These are phyloP conservation scores for Tenebrosternarchus preto DNA, from an alignment of 2,113 vertebrate species.

Conservation along the genomic window DNA sequence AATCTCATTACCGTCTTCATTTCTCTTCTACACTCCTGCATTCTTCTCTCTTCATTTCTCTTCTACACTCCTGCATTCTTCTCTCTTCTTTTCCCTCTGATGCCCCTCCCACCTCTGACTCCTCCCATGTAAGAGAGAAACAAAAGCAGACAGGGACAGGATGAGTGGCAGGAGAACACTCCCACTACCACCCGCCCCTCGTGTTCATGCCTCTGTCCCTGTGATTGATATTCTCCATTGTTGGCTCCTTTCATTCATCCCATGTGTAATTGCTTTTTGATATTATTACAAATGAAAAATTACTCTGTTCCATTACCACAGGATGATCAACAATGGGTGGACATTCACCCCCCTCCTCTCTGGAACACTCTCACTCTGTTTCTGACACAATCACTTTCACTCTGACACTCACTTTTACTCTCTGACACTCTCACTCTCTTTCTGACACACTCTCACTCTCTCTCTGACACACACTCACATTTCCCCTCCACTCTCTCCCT, in stretches of 20 bases:
- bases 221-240: constrained; percentile 75
- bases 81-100: constrained; percentile 9
- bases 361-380: background rate
- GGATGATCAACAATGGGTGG: constrained; percentile 68
- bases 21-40: background rate
- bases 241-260: constrained; percentile 72
- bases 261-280: constrained; percentile 76
- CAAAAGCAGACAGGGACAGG: no score
- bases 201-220: constrained; percentile 45
- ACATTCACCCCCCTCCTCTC: constrained; percentile 1
- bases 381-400: no score
- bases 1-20: background rate
- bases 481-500: background rate
- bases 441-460: background rate
- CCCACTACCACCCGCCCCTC: no score
- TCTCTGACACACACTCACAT: background rate
- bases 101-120: no score
- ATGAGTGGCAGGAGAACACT: no score
- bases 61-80: background rate
- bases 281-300: constrained; percentile 77
- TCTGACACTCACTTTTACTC: background rate
- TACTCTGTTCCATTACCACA: constrained; percentile 68
- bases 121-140: no score
- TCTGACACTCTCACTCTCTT: background rate
- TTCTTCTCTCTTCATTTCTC: background rate